phyloP scores from a whole-genome alignment of 64 coral and sea anemone species.

The Stichodactyla mertensii region DNA sequence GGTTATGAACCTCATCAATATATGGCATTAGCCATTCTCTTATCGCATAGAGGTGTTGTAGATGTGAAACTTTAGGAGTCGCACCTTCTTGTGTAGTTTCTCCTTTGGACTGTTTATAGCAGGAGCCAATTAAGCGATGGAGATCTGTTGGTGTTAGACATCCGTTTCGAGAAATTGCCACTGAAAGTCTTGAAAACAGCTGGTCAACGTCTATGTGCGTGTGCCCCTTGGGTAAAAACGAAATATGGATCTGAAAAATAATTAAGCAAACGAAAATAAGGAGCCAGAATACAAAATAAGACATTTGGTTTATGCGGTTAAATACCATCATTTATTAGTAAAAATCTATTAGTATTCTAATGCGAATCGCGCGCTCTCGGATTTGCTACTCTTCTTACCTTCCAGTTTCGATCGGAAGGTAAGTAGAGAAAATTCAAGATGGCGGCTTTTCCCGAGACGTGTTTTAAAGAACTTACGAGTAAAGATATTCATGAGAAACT shows the following conservation, averaged over 20 bases:
- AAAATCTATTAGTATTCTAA: no score
- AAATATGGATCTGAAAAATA: constrained; percentile 38
- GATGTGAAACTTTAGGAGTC: constrained; percentile 3
- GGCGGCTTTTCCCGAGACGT: no score
- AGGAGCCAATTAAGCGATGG: neutral
- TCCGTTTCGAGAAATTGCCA: constrained; percentile 22
- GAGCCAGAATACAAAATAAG: no score
- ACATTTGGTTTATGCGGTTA: no score
- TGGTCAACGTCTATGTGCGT: constrained; percentile 60
- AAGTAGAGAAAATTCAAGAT: no score
- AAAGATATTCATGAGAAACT: no score
- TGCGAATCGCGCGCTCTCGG: no score
- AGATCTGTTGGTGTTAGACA: constrained; percentile 33
- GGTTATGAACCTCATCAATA: constrained; percentile 11
- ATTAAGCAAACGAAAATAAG: no score
- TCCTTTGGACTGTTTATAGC: constrained; percentile 44
- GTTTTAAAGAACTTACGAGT: no score
- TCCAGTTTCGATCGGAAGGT: no score
- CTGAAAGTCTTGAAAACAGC: constrained; percentile 37
- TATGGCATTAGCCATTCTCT: constrained; percentile 43
- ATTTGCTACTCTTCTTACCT: no score
- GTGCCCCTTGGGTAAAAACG: constrained; percentile 49
- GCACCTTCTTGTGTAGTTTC: constrained; percentile 31
- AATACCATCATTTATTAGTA: no score
- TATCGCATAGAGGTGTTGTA: constrained; percentile 18